Evolutionary conservation across 2,888 invertebrate species (phyloP), one percentile per base, ranked within the genome.

Genomic region (Steinernema carpocapsae): DNA sequence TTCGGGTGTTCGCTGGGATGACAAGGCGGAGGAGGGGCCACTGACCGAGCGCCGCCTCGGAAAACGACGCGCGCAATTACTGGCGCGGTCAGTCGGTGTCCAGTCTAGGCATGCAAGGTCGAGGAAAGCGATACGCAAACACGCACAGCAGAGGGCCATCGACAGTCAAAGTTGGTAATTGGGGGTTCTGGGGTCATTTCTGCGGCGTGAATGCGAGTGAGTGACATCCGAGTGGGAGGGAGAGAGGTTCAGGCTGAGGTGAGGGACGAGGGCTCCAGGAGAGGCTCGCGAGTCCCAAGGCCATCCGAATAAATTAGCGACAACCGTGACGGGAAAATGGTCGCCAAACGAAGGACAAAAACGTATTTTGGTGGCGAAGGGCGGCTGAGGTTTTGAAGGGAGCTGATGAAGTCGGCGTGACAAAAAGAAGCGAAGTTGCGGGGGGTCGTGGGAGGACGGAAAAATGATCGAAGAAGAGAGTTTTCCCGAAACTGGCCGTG

Each of bases 41-140:
- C 43, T 43, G 10, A 43, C 10, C 43, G 7, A 14, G 14, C 43
- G 7, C 10, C 43, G 43, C 43, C n/a, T 24, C 6, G 56, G 56
- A 56, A 56, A 56, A 56, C 26, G 56, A 56, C 56, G 56, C 22
- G 56, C 24, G 56, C 51, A 43, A 43, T 7, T 7, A 43, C 56
- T 12, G 51, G 24, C 12, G 24, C 22, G 56, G 56, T 56, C 56
- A 56, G 56, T 22, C 24, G 56, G n/a, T 19, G 51, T 51, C 56
- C 56, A 56, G n/a, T 56, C 14, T 22, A 56, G 56, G 56, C 56
- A 56, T 56, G 56, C 56, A 26, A 56, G 56, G 56, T 56, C 56
- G 56, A 43, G 43, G 43, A 56, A 56, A 56, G 56, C 56, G 56
- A 56, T 56, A 56, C 56, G 56, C 56, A 56, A 56, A 56, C 56